Percentiles rank a stretch among this genome's conserved stretches.
Evolutionary conservation across 2,113 vertebrate genomes (phyloP).

Genomic region (Lepisosteus osseus): DNA sequence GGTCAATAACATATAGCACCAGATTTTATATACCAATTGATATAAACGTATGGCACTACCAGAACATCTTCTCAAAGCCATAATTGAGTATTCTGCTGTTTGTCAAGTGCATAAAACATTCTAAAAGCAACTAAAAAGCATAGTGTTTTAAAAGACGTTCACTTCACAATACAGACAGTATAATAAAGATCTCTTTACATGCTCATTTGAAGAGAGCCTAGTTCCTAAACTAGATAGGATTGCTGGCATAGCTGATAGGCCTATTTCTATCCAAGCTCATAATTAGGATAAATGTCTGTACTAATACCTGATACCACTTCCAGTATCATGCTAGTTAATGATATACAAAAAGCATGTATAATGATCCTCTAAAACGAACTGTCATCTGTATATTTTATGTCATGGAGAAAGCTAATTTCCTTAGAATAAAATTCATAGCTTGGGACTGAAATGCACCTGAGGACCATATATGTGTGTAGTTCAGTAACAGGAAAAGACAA

Average conservation of each 20-base stretch:
- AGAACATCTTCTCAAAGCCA: no score
- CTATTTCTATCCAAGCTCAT: slow-evolving; percentile 61
- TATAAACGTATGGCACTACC: no score
- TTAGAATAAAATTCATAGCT: slow-evolving; percentile 81
- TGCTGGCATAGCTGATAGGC: slow-evolving; percentile 49
- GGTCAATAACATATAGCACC: no score
- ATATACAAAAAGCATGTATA: slow-evolving; percentile 65
- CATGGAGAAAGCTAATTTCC: slow-evolving; percentile 70
- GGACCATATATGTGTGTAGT: slow-evolving; percentile 35
- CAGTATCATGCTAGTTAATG: slow-evolving; percentile 69
- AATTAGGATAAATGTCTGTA: slow-evolving; percentile 74
- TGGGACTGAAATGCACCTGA: slow-evolving; percentile 71
- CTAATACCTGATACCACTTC: slow-evolving; percentile 71
- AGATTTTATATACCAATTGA: no score
- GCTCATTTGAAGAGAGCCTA: slow-evolving; percentile 17
- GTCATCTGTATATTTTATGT: slow-evolving; percentile 65
- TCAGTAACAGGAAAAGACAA: slow-evolving; percentile 39
- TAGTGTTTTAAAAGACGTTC: no score
- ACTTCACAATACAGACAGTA: no score
- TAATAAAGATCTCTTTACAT: no score
- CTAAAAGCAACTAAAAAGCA: no score
- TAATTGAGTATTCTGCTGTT: no score
- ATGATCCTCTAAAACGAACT: slow-evolving; percentile 73
- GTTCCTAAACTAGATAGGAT: slow-evolving; percentile 53
- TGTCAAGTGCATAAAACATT: no score